Base-by-base conservation (phyloP, 1,140 invertebrate species). In the Zophobas morio region DNA sequence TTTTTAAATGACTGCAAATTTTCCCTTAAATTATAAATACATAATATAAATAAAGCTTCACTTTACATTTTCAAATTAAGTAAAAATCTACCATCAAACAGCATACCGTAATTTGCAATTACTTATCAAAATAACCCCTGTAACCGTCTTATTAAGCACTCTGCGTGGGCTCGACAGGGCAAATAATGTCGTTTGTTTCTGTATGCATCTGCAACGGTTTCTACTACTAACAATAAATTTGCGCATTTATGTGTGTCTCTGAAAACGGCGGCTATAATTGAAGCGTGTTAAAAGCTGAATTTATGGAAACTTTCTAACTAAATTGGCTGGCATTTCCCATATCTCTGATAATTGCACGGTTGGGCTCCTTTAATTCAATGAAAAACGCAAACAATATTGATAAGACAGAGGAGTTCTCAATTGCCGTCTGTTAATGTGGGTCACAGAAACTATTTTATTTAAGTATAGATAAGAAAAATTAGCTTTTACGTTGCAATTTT, bases 361-460 rank as follows among this genome's bases (percentile, higher is more conserved):
- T 42, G 36, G 60, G 39, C 39, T n/a, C 39, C 34, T n/a, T 37
- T 42, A 66, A 66, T 40, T 66, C n/a, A 42, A 66, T 66, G 60
- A 66, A 66, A 66, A 66, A 66, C 42, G 42, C 39, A 32, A 66
- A 66, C 60, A 66, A 66, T 66, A 60, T 5, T 39, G 60, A 66
- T 66, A 66, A 66, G 20, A 32, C 37, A 33, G 60, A 39, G 60
- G 37, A 56, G n/a, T 42, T 20, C 0, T 20, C 49, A 20, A 51
- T 2, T 51, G 4, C 49, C n/a, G 6, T 4, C n/a, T 42, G 60
- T 5, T 66, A 66, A 66, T 66, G 37, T 66, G 60, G 60, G 60
- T 1, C 60, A 40, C 39, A 63, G 1, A 57, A 63, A 63, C 42
- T 66, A 42, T 40, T 66, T 42, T 66, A 39, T 66, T 66, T 66